Evolutionary conservation across 2,888 invertebrate genomes (phyloP).

Genomic region (Melitaea athalia): DNA sequence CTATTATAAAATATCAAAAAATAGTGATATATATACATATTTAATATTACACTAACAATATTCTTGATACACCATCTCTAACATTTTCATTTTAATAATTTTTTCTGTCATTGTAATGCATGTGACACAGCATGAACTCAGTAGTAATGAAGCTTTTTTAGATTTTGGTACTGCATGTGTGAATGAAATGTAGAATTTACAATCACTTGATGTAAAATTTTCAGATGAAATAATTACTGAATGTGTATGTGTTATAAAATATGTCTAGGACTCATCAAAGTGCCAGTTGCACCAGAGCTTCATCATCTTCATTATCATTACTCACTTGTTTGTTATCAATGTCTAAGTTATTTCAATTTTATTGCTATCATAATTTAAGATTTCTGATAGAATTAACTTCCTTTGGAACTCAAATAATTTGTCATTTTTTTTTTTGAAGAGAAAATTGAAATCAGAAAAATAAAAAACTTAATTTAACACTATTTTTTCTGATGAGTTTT

Average conservation of each 20-base stretch:
- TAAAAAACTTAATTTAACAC: no score
- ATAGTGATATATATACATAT: neutral
- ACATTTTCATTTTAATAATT: neutral
- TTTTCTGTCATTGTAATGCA: neutral
- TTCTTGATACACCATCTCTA: neutral
- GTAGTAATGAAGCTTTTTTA: constrained; percentile 5
- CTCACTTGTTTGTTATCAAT: neutral
- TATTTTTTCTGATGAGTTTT: no score
- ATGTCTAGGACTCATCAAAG: neutral
- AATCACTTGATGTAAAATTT: constrained; percentile 64
- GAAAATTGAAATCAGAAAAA: no score
- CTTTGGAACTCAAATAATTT: no score
- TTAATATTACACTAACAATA: neutral
- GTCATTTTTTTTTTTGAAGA: no score
- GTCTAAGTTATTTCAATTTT: neutral
- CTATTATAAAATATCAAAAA: constrained; percentile 2
- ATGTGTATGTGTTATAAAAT: constrained; percentile 1
- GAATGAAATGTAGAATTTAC: neutral
- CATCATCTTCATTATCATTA: constrained; percentile 7
- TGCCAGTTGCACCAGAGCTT: constrained; percentile 5
- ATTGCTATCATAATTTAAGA: neutral
- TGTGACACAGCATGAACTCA: constrained; percentile 4
- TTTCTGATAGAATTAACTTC: no score
- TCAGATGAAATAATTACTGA: constrained; percentile 45
- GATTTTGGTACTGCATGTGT: neutral